Evolutionary conservation across 2,888 invertebrate genomes (phyloP).

Genomic region (Chymomyza amoena): DNA sequence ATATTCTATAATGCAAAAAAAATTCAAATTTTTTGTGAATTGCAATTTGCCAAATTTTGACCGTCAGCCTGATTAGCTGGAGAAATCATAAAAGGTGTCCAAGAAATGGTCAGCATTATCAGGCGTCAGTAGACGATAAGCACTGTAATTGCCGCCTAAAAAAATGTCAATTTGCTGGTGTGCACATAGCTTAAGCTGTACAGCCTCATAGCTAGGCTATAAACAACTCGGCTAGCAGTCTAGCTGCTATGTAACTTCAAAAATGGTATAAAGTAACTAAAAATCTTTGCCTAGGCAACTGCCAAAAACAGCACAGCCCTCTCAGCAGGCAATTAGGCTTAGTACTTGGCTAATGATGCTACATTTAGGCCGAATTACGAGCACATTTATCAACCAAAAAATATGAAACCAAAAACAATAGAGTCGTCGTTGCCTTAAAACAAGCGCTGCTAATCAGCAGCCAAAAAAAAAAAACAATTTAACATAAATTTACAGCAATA

Average conservation of each 20-base stretch:
- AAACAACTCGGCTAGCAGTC: not conserved
- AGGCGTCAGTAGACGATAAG: no score
- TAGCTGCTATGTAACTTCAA: not conserved
- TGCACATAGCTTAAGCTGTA: not conserved
- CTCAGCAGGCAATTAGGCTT: conserved; percentile 35
- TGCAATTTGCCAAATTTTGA: no score
- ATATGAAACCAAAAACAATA: not conserved
- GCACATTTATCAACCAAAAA: conserved; percentile 55
- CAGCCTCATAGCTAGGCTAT: not conserved
- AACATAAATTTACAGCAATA: not conserved
- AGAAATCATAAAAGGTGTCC: no score
- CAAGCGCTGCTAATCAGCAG: conserved; percentile 39
- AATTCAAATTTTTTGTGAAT: no score
- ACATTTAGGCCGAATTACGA: conserved; percentile 62
- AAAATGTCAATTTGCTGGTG: no score
- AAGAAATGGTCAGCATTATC: no score
- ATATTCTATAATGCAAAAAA: no score
- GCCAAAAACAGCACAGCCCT: not conserved
- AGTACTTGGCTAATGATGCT: conserved; percentile 50
- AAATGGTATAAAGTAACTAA: not conserved
- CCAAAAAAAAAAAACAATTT: conserved; percentile 2
- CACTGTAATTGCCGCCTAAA: no score
- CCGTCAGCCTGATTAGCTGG: no score
- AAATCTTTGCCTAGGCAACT: not conserved
- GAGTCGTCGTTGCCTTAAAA: conserved; percentile 15